Percentiles rank a stretch among this genome's conserved stretches.
Evolutionary conservation across 2,888 invertebrate genomes (phyloP).

Genomic region (Agrochola lychnidis): DNA sequence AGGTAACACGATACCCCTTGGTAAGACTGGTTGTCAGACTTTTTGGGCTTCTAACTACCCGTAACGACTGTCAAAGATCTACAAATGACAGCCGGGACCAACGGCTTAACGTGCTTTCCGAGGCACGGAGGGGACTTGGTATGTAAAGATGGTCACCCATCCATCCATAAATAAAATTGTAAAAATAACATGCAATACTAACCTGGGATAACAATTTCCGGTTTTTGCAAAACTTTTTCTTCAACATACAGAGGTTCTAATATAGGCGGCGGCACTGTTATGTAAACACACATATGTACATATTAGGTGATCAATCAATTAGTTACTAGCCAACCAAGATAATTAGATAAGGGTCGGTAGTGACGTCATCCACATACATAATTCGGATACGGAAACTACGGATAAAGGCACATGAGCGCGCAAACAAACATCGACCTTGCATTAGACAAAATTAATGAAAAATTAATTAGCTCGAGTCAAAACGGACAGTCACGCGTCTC

Average conservation of each 20-base stretch:
- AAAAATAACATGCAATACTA: slow-evolving; percentile 52
- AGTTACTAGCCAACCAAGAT: slow-evolving; percentile 34
- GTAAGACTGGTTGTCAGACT: no score
- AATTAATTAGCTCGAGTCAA: not conserved
- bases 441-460: not conserved
- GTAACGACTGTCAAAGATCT: no score
- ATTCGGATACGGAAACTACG: not conserved
- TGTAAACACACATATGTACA: slow-evolving; percentile 51
- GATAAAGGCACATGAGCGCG: not conserved
- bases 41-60: no score
- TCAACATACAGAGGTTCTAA: slow-evolving; percentile 84
- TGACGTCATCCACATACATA: not conserved
- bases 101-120: no score
- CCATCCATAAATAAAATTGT: not conserved
- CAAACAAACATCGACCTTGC: not conserved
- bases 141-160: no score
- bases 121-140: no score
- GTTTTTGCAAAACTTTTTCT: slow-evolving; percentile 75
- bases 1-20: no score
- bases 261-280: slow-evolving; percentile 83
- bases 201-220: slow-evolving; percentile 80
- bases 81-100: no score
- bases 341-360: slow-evolving; percentile 1
- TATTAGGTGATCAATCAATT: slow-evolving; percentile 50
- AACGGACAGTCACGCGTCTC: not conserved